Base-by-base conservation (phyloP, 2,113 vertebrate species). In the Prunella himalayana region DNA sequence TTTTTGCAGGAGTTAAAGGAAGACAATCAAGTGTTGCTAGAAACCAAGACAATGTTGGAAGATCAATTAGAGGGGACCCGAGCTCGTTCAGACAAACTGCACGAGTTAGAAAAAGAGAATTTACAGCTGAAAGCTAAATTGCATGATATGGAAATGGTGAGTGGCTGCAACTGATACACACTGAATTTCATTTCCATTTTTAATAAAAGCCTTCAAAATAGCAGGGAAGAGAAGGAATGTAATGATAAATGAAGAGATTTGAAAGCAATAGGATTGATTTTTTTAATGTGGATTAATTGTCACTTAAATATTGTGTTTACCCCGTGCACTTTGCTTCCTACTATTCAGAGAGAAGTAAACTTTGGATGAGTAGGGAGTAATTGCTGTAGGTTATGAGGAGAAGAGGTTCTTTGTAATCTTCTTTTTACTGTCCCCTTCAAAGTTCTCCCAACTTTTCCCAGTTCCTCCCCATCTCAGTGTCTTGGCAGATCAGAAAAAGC, bases 31-130 rank as follows among this genome's bases (percentile, higher is more conserved):
- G 98, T 99, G 88, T 97, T 99, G 94, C 95, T 99, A 94, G 99
- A 99, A 98, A 99, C 99, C 54, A 99, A 99, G 97, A 98, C 98
- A 27, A 99, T 99, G 99, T 96, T 99, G 97, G 99, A 99, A 97
- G 99, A 99, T 93, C 99, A 99, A 45, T 95, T 99, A 53, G 99
- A 99, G 57, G 98, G 98, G n/a, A 98, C 97, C 66, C 97, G 99
- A 94, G 98, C 98, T 45, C 99, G 99, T 57, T 99, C 99, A 6
- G 99, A 99, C 98, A 99, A 99, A 97, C 97, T 99, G 89, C 99
- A 99, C 79, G 99, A 99, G 94, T 95, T 99, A 72, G 99, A 99
- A 97, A 99, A 99, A 88, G 99, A 99, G 92, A 99, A 98, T 92
- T 98, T 99, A 88, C 99, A 99, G 37, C 93, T 99, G 30, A 99